Evolutionary conservation across 2,888 invertebrate genomes (phyloP).

Genomic region (Agrochola lychnidis): DNA sequence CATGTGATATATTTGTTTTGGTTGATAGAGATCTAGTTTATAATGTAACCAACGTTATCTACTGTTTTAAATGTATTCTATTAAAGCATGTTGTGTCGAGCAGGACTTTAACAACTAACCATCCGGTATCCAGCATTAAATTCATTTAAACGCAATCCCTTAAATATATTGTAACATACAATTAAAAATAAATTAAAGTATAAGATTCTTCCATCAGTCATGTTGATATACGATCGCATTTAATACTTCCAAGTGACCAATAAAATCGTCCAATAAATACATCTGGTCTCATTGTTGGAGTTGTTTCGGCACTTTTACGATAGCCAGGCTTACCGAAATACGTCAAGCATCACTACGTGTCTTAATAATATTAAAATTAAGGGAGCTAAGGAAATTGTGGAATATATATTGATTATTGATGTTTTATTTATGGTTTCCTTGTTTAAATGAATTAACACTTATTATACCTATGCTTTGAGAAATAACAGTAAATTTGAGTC

Average conservation of each 20-base stretch:
- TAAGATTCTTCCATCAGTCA: slow-evolving; percentile 73
- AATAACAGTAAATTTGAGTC: background rate
- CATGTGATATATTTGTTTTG: slow-evolving; percentile 75
- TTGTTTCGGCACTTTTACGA: slow-evolving; percentile 81
- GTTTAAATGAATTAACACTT: background rate
- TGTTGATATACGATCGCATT: slow-evolving; percentile 79
- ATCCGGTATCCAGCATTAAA: too few species aligned
- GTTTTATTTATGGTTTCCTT: background rate
- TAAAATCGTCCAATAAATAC: slow-evolving; percentile 81
- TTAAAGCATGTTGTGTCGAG: background rate
- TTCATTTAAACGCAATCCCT: background rate
- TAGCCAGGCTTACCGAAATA: slow-evolving; percentile 62
- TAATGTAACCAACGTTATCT: slow-evolving; percentile 33
- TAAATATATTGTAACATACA: slow-evolving; percentile 41
- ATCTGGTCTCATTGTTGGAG: slow-evolving; percentile 77
- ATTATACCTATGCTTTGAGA: background rate
- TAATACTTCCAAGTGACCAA: slow-evolving; percentile 80
- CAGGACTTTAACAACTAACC: background rate
- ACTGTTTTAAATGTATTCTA: background rate
- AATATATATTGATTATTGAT: background rate
- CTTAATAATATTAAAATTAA: slow-evolving; percentile 20
- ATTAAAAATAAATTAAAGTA: slow-evolving; percentile 61
- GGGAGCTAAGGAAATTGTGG: background rate
- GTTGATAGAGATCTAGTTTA: slow-evolving; percentile 60
- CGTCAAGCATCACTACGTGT: slow-evolving; percentile 4